Evolutionary conservation across 2,113 vertebrate species (phyloP), one percentile per base, ranked within the genome.

Genomic region (Smithornis capensis): DNA sequence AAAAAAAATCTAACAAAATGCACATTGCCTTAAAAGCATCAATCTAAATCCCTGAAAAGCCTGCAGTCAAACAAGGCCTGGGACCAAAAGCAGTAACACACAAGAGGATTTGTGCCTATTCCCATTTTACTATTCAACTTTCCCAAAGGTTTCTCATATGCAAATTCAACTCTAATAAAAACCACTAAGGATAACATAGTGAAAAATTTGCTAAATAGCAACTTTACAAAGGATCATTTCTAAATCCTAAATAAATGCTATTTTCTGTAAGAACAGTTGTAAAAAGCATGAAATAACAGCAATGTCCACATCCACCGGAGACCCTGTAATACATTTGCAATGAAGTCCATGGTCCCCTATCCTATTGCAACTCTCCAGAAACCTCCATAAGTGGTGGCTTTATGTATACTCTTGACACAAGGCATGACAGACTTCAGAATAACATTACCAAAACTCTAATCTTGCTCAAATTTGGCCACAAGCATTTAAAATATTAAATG

Each of bases 121-220:
- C 18, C 11, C 1, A 3, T 63, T 69, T 76, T 60, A 40, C 29
- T 76, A 12, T 42, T 73, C 27, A 74, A 47, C 9, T 69, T 92
- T 37, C 44, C 27, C 5, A 19, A 82, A 55, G 15, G 31, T 45
- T 53, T 76, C 23, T 14, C 31, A 14, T 7, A 19, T 6, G 17
- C 4, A 13, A 67, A 77, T 71, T 70, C 28, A 77, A 42, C 33
- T 60, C 9, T 35, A 85, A 69, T 9, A 69, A 68, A 82, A 57
- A 3, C 0, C 25, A 31, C 24, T 59, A 38, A 3, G 2, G 33
- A 77, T 59, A 69, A 53, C 0, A 1, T 5, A 62, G 29, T 42
- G n/a, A 80, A 92, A 94, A 86, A 55, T 29, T 29, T 55, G 29
- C 10, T 52, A 65, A 77, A 69, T 18, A 27, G 10, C 7, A 65